These are phyloP conservation scores for Barbus barbus DNA, from an alignment of 2,113 vertebrate species.

Conservation along the genomic window DNA sequence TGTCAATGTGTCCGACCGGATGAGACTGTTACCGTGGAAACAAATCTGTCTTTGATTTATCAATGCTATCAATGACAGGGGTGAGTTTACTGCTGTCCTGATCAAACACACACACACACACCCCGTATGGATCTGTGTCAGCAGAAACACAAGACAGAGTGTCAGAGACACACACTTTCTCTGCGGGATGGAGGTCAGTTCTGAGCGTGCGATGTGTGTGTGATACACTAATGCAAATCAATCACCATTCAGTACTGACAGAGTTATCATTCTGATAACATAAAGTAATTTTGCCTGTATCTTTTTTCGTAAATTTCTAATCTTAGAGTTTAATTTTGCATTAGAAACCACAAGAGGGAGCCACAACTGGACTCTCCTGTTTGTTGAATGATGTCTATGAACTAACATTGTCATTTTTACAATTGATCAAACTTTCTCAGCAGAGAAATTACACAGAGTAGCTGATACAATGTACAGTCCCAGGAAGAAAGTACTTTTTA, in stretches of 20 bases:
- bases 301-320: background rate
- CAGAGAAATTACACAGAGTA: background rate
- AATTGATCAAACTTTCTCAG: background rate
- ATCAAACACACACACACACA: conserved; percentile 3
- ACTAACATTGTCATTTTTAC: background rate
- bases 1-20: conserved; percentile 15
- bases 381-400: background rate
- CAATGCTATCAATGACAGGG: conserved; percentile 16
- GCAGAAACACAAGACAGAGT: conserved; percentile 27
- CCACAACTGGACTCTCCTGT: background rate
- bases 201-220: background rate
- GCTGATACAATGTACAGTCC: background rate
- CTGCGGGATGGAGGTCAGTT: background rate
- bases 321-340: background rate
- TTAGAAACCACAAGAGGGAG: conserved; percentile 16
- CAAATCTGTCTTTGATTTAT: conserved; percentile 27
- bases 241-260: background rate
- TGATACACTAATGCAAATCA: background rate
- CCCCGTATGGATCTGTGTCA: conserved; percentile 30
- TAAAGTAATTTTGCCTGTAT: background rate
- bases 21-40: conserved; percentile 20
- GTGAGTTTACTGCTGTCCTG: conserved; percentile 2
- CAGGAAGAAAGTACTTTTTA: no score
- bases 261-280: background rate
- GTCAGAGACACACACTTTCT: background rate